phyloP scores from a whole-genome alignment of 2,888 invertebrate species.

The Drosophila pegasa region DNA sequence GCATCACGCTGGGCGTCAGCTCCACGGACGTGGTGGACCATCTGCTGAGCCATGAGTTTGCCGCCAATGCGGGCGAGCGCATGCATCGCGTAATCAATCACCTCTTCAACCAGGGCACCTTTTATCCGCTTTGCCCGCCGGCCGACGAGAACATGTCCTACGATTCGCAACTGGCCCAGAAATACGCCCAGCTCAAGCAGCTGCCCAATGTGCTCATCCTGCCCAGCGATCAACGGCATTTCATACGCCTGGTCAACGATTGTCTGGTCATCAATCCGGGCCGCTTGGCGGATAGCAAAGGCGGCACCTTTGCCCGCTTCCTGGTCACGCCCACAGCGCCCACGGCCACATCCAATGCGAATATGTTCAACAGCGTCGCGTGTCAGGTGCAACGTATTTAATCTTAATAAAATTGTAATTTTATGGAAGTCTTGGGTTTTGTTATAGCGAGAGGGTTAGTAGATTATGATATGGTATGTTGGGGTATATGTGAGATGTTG shows the following conservation, averaged over 20 bases:
- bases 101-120: conserved; percentile 91
- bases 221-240: conserved; percentile 94
- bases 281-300: conserved; percentile 89
- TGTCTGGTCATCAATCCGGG: conserved; percentile 95
- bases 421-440: neutral
- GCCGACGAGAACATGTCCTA: conserved; percentile 87
- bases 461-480: neutral
- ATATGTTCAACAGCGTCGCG: conserved; percentile 84
- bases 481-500: no score
- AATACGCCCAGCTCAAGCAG: conserved; percentile 89
- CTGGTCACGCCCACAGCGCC: conserved; percentile 85
- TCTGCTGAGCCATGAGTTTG: conserved; percentile 91
- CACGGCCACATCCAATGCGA: conserved; percentile 75
- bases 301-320: conserved; percentile 91
- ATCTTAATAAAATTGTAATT: conserved; percentile 21
- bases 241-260: conserved; percentile 91
- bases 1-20: conserved; percentile 91
- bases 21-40: conserved; percentile 94
- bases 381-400: conserved; percentile 85
- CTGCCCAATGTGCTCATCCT: conserved; percentile 93
- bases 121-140: conserved; percentile 93
- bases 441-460: neutral
- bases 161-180: conserved; percentile 90
- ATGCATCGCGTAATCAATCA: conserved; percentile 91
- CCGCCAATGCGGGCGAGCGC: conserved; percentile 88